Evolutionary conservation across 2,113 vertebrate genomes (phyloP).

Genomic region (Motacilla alba): DNA sequence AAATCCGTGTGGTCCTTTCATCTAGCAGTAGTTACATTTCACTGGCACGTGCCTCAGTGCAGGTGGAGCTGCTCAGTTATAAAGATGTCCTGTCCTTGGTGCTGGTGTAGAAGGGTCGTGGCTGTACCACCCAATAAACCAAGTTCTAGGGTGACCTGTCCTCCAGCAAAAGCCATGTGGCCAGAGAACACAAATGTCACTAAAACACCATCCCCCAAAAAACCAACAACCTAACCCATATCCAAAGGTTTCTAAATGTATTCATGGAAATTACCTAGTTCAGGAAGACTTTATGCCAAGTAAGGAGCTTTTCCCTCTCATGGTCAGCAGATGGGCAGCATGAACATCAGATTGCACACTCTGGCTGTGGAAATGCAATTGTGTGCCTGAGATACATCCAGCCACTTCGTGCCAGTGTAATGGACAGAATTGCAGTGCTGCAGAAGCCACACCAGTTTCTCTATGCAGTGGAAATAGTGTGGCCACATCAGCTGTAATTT

Average conservation of each 20-base stretch:
- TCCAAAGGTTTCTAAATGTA: background rate
- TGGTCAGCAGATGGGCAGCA: background rate
- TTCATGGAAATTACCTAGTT: background rate
- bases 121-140: background rate
- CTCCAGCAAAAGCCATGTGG: background rate
- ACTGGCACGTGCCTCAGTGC: background rate
- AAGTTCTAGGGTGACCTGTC: background rate
- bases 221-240: background rate
- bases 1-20: background rate
- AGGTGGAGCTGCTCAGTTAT: background rate
- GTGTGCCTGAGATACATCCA: background rate
- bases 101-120: background rate
- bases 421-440: background rate
- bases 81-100: background rate
- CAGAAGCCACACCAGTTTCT: background rate
- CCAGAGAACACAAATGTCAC: background rate
- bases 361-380: background rate
- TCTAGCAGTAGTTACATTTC: background rate
- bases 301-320: background rate
- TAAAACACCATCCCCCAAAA: background rate
- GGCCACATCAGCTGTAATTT: background rate
- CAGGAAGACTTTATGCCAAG: background rate
- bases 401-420: rapidly evolving
- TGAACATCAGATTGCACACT: background rate
- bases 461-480: background rate